Evolutionary conservation across 2,797 vertebrate genomes (phyloP).

Genomic region (Sciaenops ocellatus): DNA sequence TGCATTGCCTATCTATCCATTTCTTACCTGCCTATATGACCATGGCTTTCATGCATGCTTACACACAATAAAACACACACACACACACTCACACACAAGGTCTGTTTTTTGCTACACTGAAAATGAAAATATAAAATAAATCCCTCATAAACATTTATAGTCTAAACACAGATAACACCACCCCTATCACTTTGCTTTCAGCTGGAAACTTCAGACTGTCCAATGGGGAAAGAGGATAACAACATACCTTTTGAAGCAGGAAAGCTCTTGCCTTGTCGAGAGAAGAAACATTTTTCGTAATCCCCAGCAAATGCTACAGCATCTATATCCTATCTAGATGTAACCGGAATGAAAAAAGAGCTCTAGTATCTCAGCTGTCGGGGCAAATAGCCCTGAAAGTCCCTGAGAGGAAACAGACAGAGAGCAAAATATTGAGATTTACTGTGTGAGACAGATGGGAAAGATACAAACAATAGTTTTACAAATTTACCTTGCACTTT

Average conservation of each 20-base stretch:
- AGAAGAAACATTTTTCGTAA: constrained; percentile 65
- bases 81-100: constrained; percentile 26
- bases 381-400: constrained; percentile 37
- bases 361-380: constrained; percentile 37
- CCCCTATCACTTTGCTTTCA: constrained; percentile 71
- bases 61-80: constrained; percentile 31
- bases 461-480: constrained; percentile 41
- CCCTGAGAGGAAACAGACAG: constrained; percentile 57
- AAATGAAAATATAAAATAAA: constrained; percentile 61
- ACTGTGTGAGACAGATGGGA: constrained; percentile 19
- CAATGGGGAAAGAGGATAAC: constrained; percentile 50
- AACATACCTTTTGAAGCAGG: constrained; percentile 45
- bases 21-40: constrained; percentile 20
- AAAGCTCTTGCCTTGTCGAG: constrained; percentile 40
- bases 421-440: constrained; percentile 24
- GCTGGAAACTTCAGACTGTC: constrained; percentile 72
- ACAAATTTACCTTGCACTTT: constrained; percentile 38
- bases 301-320: constrained; percentile 50
- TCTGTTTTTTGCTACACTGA: constrained; percentile 73
- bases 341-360: constrained; percentile 35
- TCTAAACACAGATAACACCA: constrained; percentile 81
- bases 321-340: constrained; percentile 49
- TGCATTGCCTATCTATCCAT: constrained; percentile 43
- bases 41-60: constrained; percentile 11
- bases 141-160: constrained; percentile 82